Base-by-base conservation (phyloP, 2,888 invertebrate species). In the Meta bourneti region DNA sequence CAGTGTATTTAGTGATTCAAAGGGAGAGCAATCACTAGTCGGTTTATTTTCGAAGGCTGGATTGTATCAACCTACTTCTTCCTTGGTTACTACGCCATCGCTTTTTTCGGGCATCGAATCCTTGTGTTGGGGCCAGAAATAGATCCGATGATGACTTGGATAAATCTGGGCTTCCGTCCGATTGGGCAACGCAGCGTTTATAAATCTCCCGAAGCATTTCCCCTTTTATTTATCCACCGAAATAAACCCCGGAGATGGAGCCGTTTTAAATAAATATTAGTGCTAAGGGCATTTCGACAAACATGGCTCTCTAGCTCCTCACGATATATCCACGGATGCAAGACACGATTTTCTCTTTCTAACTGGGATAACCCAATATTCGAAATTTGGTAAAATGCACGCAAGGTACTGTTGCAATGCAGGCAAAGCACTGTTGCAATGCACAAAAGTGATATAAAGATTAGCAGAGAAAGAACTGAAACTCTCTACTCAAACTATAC, bases 141-240 rank as follows among this genome's bases (percentile, higher is more conserved):
- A 89, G 91, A 84, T 51, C 83, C 88, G 89, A 89, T 83, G 83
- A 89, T 89, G 83, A 89, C 89, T 83, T 72, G 88, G 88, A 88
- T 81, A 88, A 88, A 88, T 88, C 88, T 49, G 88, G 74, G 87
- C 87, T 87, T 87, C 87, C 87, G 87, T 81, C 90, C 91, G 91
- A 91, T 91, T 91, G 91, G 91, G 91, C 87, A 91, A 87, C 78
- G 72, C 77, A 78, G 69, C 91, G 87, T 91, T 91, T 91, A 91
- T 91, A 91, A 91, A 91, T 91, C 91, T 91, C 87, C 86, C 86
- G 54, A 54, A 89, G 69, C 87, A 80, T 54, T 61, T 87, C 82
- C 82, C 69, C 71, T 87, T 87, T 87, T 91, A 91, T 91, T 91
- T 91, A 91, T 86, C 86, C 87, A 91, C 91, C 87, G 87, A 91